Evolutionary conservation across 2,888 invertebrate genomes (phyloP).

Genomic region (Aleiodes testaceus): DNA sequence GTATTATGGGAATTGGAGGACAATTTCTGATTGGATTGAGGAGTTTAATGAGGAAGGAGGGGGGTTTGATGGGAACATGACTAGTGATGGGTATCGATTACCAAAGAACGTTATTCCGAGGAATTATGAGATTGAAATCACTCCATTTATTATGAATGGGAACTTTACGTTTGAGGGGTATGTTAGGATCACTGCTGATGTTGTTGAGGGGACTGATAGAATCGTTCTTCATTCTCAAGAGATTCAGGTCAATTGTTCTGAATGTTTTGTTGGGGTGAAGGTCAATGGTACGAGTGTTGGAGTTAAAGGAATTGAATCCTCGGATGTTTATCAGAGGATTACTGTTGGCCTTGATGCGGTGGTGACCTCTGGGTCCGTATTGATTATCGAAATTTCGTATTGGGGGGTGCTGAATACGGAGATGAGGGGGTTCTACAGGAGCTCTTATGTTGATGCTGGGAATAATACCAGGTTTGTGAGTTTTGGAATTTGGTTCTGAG

Average conservation of each 20-base stretch:
- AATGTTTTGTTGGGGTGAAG: no score
- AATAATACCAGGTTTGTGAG: slow-evolving; percentile 75
- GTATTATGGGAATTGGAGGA: slow-evolving; percentile 47
- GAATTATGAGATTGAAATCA: slow-evolving; percentile 75
- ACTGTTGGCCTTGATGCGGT: slow-evolving; percentile 72
- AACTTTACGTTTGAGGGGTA: slow-evolving; percentile 61
- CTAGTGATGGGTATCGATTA: slow-evolving; percentile 73
- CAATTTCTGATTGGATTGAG: slow-evolving; percentile 52
- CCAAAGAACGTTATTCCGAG: slow-evolving; percentile 75
- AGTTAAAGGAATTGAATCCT: fast-evolving
- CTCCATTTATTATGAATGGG: slow-evolving; percentile 72
- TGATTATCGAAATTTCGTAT: slow-evolving; percentile 75
- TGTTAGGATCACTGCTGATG: slow-evolving; percentile 55
- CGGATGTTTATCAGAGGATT: slow-evolving; percentile 72
- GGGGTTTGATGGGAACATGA: no score
- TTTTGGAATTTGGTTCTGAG: not conserved
- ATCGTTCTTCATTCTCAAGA: slow-evolving; percentile 59
- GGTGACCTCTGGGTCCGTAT: slow-evolving; percentile 69
- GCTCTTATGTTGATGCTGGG: slow-evolving; percentile 74
- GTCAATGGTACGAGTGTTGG: slow-evolving; percentile 41
- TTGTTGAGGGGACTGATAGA: slow-evolving; percentile 46
- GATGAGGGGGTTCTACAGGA: slow-evolving; percentile 78
- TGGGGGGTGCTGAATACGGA: slow-evolving; percentile 76
- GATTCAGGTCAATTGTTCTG: slow-evolving; percentile 37
- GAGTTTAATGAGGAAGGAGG: slow-evolving; percentile 29